Percentiles rank a stretch among this genome's conserved stretches.
Evolutionary conservation across 2,888 invertebrate species (phyloP).

Genomic region (Tricholauxania praeusta): DNA sequence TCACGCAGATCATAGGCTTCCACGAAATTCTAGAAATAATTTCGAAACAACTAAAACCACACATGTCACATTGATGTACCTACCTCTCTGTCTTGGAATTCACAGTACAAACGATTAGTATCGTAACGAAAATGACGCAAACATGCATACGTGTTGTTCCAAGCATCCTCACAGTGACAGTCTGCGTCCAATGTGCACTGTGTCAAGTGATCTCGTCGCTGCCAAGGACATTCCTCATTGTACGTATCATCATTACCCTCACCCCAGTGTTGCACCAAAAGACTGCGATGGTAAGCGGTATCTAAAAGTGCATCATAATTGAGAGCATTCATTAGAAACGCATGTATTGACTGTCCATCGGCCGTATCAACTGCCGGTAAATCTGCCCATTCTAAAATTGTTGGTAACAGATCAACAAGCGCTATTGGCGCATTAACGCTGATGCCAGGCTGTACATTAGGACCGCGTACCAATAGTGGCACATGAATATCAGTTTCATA

Average conservation of each 20-base stretch:
- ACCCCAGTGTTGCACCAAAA: slow-evolving; percentile 87
- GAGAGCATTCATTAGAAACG: slow-evolving; percentile 53
- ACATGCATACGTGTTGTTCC: slow-evolving; percentile 87
- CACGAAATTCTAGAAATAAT: slow-evolving; percentile 72
- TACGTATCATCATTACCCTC: slow-evolving; percentile 74
- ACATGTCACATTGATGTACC: slow-evolving; percentile 38
- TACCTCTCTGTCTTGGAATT: slow-evolving; percentile 68
- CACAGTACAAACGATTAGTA: slow-evolving; percentile 67
- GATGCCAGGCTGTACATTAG: slow-evolving; percentile 71
- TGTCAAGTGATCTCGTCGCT: slow-evolving; percentile 69
- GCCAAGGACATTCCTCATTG: slow-evolving; percentile 76
- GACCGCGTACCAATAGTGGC: slow-evolving; percentile 83
- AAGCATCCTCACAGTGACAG: slow-evolving; percentile 88
- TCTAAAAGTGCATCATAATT: slow-evolving; percentile 45
- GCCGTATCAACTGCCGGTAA: slow-evolving; percentile 69
- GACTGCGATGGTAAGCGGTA: slow-evolving; percentile 68
- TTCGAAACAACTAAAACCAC: neutral
- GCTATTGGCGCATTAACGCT: slow-evolving; percentile 73
- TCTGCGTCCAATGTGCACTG: slow-evolving; percentile 75
- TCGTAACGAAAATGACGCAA: slow-evolving; percentile 74
- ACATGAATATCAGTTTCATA: slow-evolving; percentile 91
- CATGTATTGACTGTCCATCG: slow-evolving; percentile 75
- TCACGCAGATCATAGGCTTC: slow-evolving; percentile 81
- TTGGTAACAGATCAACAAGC: slow-evolving; percentile 87
- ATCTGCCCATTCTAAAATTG: slow-evolving; percentile 80